phyloP scores from a whole-genome alignment of 2,113 vertebrate species.

The Alligator mississippiensis region DNA sequence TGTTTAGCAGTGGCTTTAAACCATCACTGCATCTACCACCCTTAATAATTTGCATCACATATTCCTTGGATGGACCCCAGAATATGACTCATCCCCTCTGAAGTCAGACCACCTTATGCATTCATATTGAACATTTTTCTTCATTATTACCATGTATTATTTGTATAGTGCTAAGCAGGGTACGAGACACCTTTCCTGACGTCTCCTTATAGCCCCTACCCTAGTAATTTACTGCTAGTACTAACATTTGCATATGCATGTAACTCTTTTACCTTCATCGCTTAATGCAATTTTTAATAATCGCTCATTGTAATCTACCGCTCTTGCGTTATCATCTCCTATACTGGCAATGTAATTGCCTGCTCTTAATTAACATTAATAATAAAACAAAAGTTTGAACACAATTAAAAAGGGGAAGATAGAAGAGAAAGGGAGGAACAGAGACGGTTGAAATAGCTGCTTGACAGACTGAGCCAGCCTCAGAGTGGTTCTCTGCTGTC shows the following conservation, averaged over 20 bases:
- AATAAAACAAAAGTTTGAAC: not conserved
- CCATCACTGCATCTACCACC: not conserved
- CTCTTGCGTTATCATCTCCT: not conserved
- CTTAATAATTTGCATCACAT: not conserved
- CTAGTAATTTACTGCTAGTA: not conserved
- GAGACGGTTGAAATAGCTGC: not conserved
- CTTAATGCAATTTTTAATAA: not conserved
- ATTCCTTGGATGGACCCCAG: not conserved
- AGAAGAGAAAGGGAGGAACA: not conserved
- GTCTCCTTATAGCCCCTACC: not conserved
- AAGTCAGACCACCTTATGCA: accelerated
- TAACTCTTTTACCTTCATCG: not conserved
- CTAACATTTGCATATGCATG: not conserved
- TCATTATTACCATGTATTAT: not conserved
- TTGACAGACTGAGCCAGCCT: not conserved
- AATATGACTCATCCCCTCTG: not conserved
- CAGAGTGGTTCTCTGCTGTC: not conserved
- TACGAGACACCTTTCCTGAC: not conserved
- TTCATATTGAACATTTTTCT: accelerated
- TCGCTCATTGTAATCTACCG: not conserved
- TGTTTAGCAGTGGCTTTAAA: not conserved
- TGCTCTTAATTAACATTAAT: not conserved
- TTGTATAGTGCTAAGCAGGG: not conserved
- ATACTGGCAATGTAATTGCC: not conserved
- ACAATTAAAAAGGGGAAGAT: not conserved